Percentiles rank a stretch among this genome's conserved stretches.
Evolutionary conservation across 2,797 vertebrate genomes (phyloP).

Genomic region (Hydrolagus colliei): DNA sequence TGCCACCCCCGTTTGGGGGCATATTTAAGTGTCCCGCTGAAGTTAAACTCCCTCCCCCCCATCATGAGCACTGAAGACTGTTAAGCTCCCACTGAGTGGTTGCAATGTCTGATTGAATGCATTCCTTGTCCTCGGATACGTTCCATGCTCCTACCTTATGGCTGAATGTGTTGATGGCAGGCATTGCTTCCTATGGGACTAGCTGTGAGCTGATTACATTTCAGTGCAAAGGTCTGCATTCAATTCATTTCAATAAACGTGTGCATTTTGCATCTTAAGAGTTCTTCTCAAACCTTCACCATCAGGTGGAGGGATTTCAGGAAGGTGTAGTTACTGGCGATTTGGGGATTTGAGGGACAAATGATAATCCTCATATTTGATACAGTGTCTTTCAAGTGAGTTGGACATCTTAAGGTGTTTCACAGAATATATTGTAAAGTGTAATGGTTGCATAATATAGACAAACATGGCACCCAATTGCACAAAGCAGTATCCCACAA

Average conservation of each 20-base stretch:
- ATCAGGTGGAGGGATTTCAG: too few species aligned
- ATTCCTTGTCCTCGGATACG: not conserved
- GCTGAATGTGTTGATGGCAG: constrained; percentile 2
- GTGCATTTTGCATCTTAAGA: not conserved
- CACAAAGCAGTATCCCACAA: too few species aligned
- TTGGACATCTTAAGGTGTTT: too few species aligned
- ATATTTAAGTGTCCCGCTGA: not conserved
- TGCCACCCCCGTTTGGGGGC: too few species aligned
- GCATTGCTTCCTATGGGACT: not conserved
- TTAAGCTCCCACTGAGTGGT: not conserved
- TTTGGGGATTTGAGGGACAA: too few species aligned
- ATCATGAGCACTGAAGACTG: not conserved
- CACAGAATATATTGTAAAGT: too few species aligned
- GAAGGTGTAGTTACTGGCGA: not conserved
- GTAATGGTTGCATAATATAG: too few species aligned
- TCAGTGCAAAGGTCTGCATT: not conserved
- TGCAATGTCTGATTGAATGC: not conserved
- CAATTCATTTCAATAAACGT: not conserved
- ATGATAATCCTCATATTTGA: too few species aligned
- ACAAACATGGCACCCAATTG: too few species aligned
- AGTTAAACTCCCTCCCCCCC: not conserved
- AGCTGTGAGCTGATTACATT: not conserved
- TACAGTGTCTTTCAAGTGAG: too few species aligned
- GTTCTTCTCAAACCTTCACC: not conserved
- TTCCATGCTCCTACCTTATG: not conserved